A percentile compares a stretch with the other conserved stretches of the same genome.
Conservation (phyloP, 1,140 invertebrate species). For the Aphelinus atriplicis region DNA sequence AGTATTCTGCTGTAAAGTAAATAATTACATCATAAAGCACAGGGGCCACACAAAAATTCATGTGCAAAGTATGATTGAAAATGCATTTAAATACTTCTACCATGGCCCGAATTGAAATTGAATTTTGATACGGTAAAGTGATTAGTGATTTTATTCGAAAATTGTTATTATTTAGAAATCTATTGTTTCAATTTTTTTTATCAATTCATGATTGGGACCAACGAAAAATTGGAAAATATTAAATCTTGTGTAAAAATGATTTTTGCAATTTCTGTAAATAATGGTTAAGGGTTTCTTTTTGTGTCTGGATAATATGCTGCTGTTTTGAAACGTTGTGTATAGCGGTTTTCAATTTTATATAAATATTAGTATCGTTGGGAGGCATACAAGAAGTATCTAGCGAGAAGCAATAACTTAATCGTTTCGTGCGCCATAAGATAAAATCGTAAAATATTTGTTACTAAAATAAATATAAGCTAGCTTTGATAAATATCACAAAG, state of each 20-base stretch:
- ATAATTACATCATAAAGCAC: no score
- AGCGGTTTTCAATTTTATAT: conserved; percentile 37
- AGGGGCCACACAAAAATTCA: no score
- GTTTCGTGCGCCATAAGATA: not conserved
- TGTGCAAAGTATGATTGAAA: no score
- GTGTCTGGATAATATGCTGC: not conserved
- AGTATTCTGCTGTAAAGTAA: no score
- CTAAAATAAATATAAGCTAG: conserved; percentile 1
- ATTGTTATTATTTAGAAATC: no score
- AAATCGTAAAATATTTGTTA: conserved; percentile 20
- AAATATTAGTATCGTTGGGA: conserved; percentile 25
- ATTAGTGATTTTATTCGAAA: no score
- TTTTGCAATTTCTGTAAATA: conserved; percentile 31
- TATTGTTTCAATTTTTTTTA: not conserved
- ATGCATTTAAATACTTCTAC: no score
- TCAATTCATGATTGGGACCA: conserved; percentile 27
- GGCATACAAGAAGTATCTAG: conserved; percentile 7
- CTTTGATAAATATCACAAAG: not conserved
- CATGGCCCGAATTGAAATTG: no score
- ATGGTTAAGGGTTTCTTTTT: conserved; percentile 19
- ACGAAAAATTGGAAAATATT: conserved; percentile 7
- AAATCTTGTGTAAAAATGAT: conserved; percentile 13
- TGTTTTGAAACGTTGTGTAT: conserved; percentile 33
- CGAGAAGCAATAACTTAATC: conserved; percentile 28
- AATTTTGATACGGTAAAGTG: no score